These are phyloP conservation scores for Caenorhabditis zanzibari DNA, from an alignment of 2,888 invertebrate species.

Conservation along the genomic window DNA sequence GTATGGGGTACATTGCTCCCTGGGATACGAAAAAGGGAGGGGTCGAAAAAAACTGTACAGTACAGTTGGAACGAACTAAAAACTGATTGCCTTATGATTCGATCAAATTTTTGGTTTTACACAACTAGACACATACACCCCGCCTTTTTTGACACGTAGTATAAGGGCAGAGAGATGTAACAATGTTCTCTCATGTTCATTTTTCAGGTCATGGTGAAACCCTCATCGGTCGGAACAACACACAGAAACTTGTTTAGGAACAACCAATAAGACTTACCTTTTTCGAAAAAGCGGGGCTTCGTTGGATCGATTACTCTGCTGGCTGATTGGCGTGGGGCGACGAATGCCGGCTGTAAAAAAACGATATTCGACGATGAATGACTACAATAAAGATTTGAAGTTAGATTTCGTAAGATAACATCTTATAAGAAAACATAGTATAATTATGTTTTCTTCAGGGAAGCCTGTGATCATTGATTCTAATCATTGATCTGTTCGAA, in stretches of 20 bases:
- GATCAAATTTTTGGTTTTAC: slow-evolving; percentile 34
- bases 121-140: slow-evolving; percentile 1
- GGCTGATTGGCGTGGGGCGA: background rate
- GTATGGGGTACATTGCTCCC: no score
- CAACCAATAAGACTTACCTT: slow-evolving; percentile 37
- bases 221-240: slow-evolving; percentile 19
- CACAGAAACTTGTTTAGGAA: slow-evolving; percentile 33
- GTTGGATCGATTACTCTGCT: background rate
- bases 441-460: slow-evolving; percentile 3
- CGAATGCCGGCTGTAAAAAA: slow-evolving; percentile 17
- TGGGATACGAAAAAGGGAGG: no score
- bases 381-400: background rate
- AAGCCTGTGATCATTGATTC: slow-evolving; percentile 17
- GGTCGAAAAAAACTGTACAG: background rate
- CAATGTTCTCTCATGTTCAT: slow-evolving; percentile 18
- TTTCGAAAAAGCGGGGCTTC: slow-evolving; percentile 16
- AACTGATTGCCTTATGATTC: slow-evolving; percentile 8
- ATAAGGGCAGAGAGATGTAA: slow-evolving; percentile 5
- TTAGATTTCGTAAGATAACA: background rate
- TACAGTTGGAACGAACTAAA: background rate
- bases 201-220: slow-evolving; percentile 44
- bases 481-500: slow-evolving; percentile 30
- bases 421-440: slow-evolving; percentile 1
- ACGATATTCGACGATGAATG: no score
- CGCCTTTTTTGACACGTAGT: slow-evolving; percentile 33